Evolutionary conservation across 2,113 vertebrate species (phyloP), one percentile per base, ranked within the genome.

Genomic region (Peromyscus californicus): DNA sequence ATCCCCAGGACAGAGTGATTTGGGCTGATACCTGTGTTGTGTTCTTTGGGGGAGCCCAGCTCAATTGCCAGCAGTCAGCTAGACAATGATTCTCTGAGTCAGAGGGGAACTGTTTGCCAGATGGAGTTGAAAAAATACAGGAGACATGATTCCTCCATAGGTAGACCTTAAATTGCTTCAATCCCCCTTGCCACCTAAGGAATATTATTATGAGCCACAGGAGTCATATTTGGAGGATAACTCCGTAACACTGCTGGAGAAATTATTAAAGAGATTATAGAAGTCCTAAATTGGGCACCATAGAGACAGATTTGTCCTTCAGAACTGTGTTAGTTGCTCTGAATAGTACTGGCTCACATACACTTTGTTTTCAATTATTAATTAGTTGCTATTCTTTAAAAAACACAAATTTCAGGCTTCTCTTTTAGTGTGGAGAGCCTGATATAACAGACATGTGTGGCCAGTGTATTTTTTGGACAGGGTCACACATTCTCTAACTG

Each of bases 351-450:
- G 74, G 12, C 67, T 36, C 29, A 19, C 5, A 36, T 5, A 82
- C 1, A 76, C 42, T 57, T 39, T 48, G 57, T n/a, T 7, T 22
- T 4, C 72, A 57, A 39, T 39, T 65, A 94, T 93, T 36, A 89
- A 90, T 91, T 94, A 72, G 54, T 65, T 82, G 63, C 7, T 87
- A 90, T 84, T 67, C 51, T 94, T 93, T 96, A 85, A 74, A 95
- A 74, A 39, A 69, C 7, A n/a, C 1, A 4, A 29, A 69, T 87
- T 83, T 79, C 17, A 79, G 57, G 33, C 76, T 80, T 76, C 61
- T 95, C 7, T 76, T 85, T 61, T 51, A 92, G 93, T 33, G 6
- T 33, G 29, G 16, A 95, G 57, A 0, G 29, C 31, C 26, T 42
- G 36, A 85, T 17, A 2, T 72, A 70, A 51, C 51, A 6, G 29